Evolutionary conservation across 2,888 invertebrate genomes (phyloP).

Genomic region (Tubulanus polymorphus): DNA sequence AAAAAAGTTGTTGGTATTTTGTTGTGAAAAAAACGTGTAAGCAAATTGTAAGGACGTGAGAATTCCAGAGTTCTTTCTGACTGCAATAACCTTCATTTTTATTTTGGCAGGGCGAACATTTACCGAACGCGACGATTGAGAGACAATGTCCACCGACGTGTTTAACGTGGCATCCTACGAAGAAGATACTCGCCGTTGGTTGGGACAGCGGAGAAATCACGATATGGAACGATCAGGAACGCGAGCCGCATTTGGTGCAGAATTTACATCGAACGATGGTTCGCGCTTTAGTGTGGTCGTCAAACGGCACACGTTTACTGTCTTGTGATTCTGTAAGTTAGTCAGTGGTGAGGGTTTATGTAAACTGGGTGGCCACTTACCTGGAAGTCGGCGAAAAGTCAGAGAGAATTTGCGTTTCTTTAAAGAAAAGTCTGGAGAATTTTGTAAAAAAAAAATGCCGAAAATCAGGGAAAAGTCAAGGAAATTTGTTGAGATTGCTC

Average conservation of each 20-base stretch:
- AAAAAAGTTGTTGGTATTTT: no score
- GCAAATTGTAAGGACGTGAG: no score
- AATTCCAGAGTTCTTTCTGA: not conserved
- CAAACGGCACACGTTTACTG: constrained; percentile 76
- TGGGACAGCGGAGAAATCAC: constrained; percentile 91
- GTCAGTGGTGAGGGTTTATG: no score
- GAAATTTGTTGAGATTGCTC: no score
- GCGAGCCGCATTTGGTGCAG: constrained; percentile 58
- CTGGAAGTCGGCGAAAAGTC: no score
- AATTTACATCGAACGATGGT: constrained; percentile 59
- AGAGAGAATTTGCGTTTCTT: no score
- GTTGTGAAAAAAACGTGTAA: no score
- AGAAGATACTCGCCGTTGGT: constrained; percentile 75
- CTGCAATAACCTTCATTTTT: not conserved
- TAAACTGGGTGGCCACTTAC: no score
- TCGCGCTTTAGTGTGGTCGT: constrained; percentile 64
- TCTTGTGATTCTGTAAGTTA: constrained; percentile 72
- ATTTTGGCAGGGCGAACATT: constrained; percentile 39
- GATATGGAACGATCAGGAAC: constrained; percentile 67
- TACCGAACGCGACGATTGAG: constrained; percentile 34
- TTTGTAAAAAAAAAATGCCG: not conserved
- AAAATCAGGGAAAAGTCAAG: no score
- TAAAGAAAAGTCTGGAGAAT: constrained; percentile 1
- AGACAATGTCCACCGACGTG: constrained; percentile 36
- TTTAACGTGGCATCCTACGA: constrained; percentile 81